These are phyloP conservation scores for Ecliptopera silaceata DNA, from an alignment of 2,888 invertebrate species.

Conservation along the genomic window DNA sequence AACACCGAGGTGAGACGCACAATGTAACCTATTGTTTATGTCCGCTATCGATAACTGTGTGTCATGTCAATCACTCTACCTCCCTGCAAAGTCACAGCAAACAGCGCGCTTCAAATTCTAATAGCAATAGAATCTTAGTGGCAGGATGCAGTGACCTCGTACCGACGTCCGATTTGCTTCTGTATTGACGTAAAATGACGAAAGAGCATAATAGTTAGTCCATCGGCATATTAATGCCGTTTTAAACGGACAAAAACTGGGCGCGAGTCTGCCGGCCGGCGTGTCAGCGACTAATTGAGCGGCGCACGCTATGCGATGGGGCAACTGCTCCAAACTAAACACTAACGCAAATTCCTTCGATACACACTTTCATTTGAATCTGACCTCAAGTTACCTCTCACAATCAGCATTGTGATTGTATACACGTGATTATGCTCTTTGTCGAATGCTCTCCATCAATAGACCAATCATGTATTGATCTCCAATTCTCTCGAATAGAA, in stretches of 20 bases:
- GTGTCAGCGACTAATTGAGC: conserved; percentile 76
- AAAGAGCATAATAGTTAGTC: conserved; percentile 65
- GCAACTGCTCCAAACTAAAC: conserved; percentile 58
- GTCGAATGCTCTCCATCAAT: conserved; percentile 30
- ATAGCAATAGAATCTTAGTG: background rate
- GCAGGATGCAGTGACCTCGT: conserved; percentile 21
- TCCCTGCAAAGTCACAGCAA: background rate
- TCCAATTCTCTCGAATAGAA: conserved; percentile 31
- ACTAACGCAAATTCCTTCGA: conserved; percentile 63
- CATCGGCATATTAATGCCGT: conserved; percentile 65
- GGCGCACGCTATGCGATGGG: conserved; percentile 72
- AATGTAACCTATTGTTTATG: conserved; percentile 15
- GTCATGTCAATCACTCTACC: conserved; percentile 9
- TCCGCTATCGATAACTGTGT: background rate
- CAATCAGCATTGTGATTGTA: conserved; percentile 29
- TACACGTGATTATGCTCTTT: conserved; percentile 34
- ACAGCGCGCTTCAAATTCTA: background rate
- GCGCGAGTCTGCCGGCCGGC: conserved; percentile 62
- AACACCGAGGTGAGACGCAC: conserved; percentile 20
- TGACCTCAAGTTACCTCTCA: conserved; percentile 29
- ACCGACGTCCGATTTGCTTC: conserved; percentile 12
- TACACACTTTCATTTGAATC: conserved; percentile 41
- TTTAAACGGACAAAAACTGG: conserved; percentile 72
- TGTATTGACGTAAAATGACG: conserved; percentile 47
- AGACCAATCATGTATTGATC: conserved; percentile 37